These are phyloP conservation scores for Drosophila seguyi DNA, from an alignment of 1,140 invertebrate genomes.

Conservation along the genomic window DNA sequence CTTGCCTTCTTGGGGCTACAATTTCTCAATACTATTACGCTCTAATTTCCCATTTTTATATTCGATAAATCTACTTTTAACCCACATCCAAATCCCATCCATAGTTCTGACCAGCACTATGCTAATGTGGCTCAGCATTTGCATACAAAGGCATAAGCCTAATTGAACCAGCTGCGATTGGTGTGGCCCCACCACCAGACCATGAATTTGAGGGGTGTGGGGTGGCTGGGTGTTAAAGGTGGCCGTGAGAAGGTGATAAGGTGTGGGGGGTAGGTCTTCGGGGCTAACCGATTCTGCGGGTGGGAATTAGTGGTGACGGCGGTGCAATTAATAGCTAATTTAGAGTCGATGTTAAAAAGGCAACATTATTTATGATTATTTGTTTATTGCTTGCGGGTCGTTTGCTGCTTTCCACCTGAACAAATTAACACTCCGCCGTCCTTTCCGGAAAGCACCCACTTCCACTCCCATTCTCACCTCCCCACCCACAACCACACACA, in stretches of 20 bases:
- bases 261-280: background rate
- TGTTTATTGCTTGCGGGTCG: slow-evolving; percentile 75
- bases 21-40: background rate
- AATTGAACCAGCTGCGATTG: slow-evolving; percentile 67
- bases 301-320: slow-evolving; percentile 17
- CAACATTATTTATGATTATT: slow-evolving; percentile 82
- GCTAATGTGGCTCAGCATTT: slow-evolving; percentile 57
- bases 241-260: background rate
- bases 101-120: slow-evolving; percentile 32
- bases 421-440: slow-evolving; percentile 49
- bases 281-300: slow-evolving; percentile 30
- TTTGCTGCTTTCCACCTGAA: slow-evolving; percentile 53
- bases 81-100: slow-evolving; percentile 19
- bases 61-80: background rate
- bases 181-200: slow-evolving; percentile 6
- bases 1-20: too few relatives aligned
- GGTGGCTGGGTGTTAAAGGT: background rate
- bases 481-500: background rate
- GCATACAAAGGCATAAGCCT: slow-evolving; percentile 71
- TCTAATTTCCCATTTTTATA: background rate
- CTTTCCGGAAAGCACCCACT: background rate
- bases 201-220: background rate
- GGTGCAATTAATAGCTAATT: slow-evolving; percentile 78
- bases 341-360: slow-evolving; percentile 72
- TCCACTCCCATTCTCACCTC: background rate